Conservation (phyloP, 1,140 invertebrate genomes). For the Drosophila paulistorum region DNA sequence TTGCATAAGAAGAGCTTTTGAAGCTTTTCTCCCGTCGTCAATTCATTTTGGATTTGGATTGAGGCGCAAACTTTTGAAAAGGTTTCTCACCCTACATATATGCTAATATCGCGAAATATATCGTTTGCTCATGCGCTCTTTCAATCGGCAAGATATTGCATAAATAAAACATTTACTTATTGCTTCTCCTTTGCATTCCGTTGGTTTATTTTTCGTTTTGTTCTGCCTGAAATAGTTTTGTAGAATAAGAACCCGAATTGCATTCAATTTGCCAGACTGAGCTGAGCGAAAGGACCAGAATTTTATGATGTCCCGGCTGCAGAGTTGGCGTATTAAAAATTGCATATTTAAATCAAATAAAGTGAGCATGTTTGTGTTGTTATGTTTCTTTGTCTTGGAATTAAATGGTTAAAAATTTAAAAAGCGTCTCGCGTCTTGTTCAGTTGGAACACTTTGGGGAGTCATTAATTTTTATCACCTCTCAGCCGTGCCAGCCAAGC, state of each 20-base stretch:
- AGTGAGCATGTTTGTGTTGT: slow-evolving; percentile 10
- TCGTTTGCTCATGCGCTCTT: slow-evolving; percentile 10
- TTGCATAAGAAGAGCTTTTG: slow-evolving; percentile 32
- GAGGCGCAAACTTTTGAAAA: slow-evolving; percentile 36
- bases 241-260: slow-evolving; percentile 25
- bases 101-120: not conserved
- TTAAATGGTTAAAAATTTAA: slow-evolving; percentile 78
- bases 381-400: slow-evolving; percentile 36
- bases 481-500: slow-evolving; percentile 4
- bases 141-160: slow-evolving; percentile 63
- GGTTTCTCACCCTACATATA: not conserved
- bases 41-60: slow-evolving; percentile 34
- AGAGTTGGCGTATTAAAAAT: slow-evolving; percentile 39
- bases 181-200: slow-evolving; percentile 44
- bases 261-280: slow-evolving; percentile 54
- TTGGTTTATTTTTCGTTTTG: not conserved
- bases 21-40: slow-evolving; percentile 33
- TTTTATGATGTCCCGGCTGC: slow-evolving; percentile 36
- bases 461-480: slow-evolving; percentile 70
- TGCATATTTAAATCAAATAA: slow-evolving; percentile 77
- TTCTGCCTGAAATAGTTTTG: slow-evolving; percentile 57
- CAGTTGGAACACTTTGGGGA: slow-evolving; percentile 48
- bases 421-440: slow-evolving; percentile 53
- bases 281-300: not conserved
- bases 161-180: slow-evolving; percentile 73